Evolutionary conservation across 2,888 invertebrate genomes (phyloP), one percentile per base, ranked within the genome.

Genomic region (Aphidius colemani): DNA sequence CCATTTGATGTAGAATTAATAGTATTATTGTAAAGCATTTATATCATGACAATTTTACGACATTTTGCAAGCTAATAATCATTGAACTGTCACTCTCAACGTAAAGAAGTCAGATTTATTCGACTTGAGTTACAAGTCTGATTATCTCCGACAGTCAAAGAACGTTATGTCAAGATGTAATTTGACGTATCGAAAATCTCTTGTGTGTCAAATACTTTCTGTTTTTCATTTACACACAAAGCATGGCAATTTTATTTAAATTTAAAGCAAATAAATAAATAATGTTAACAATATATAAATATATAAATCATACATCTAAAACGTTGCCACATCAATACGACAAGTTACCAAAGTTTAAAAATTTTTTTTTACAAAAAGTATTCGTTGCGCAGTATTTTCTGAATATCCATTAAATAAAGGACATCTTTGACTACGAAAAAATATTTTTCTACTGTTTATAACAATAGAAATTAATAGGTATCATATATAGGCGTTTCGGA

Each of bases 71-170:
- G 48, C 39, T 46, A 49, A 46, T 58, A 11, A 48, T 48, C 30
- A 30, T 9, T 45, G 18, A 44, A 30, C 40, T 49, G 46, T 40
- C 46, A 46, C 48, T 46, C n/a, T 46, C 40, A 48, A n/a, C 30
- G 7, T 43, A 55, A 48, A 58, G 48, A 62, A 46, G 67, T 67
- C 69, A 72, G 72, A 74, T 74, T 72, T 72, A 74, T 74, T 69
- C 70, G 68, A 69, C 66, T 65, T 69, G 70, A 67, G 69, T 71
- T 71, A 72, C 72, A 69, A 71, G 73, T 72, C 70, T 72, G 70
- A 74, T 74, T 74, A 72, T 72, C 71, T 71, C 57, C 66, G 71
- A 70, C 70, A 69, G 71, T 66, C 69, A 64, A 58, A 51, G 60
- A 67, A 67, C 66, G 65, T 67, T 63, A 50, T 66, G 70, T 68